Evolutionary conservation across 2,113 vertebrate genomes (phyloP).

Genomic region (Chionomys nivalis): DNA sequence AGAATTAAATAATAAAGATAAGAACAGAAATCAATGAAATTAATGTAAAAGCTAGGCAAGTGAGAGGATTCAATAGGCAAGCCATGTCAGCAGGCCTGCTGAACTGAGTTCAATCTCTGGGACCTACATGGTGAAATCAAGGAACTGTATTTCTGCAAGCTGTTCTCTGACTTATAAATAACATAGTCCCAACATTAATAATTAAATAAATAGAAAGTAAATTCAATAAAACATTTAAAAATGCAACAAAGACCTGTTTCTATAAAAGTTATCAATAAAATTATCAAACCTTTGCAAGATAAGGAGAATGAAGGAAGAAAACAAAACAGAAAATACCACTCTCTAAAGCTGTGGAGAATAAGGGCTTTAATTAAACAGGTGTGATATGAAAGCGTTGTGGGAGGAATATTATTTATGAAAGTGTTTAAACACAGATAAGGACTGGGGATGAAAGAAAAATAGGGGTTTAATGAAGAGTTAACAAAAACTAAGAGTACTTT

Average conservation of each 20-base stretch:
- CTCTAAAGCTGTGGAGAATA: not conserved
- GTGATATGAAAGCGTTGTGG: not conserved
- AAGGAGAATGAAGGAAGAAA: not conserved
- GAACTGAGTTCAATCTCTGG: not conserved
- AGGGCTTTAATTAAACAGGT: not conserved
- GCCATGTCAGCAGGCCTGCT: not conserved
- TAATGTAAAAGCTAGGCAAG: not conserved
- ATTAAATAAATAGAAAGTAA: not conserved
- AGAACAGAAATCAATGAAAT: not conserved
- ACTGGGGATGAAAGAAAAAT: not conserved
- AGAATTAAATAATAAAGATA: not conserved
- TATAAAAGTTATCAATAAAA: not conserved
- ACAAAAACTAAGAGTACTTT: not conserved
- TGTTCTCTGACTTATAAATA: not conserved
- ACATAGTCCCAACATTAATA: not conserved
- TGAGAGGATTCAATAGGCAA: not conserved
- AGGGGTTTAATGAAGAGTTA: not conserved
- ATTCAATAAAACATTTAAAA: not conserved
- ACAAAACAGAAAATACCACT: not conserved
- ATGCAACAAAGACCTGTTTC: not conserved
- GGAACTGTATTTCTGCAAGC: not conserved
- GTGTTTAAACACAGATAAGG: not conserved
- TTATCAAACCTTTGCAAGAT: not conserved
- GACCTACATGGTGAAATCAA: not conserved
- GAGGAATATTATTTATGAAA: not conserved